Evolutionary conservation across 2,113 vertebrate species (phyloP).

Genomic region (Gobiocypris rarus): DNA sequence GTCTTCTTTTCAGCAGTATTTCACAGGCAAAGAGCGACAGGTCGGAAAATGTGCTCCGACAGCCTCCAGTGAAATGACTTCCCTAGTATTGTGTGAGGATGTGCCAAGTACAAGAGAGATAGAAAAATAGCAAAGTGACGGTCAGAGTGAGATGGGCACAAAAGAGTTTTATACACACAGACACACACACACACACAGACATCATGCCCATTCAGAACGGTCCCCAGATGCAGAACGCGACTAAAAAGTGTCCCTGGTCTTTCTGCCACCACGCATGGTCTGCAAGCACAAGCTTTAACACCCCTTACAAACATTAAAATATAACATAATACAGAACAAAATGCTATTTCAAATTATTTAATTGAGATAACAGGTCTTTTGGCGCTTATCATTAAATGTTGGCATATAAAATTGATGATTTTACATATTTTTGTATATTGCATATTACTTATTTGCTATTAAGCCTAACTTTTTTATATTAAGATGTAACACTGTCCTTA

Average conservation of each 20-base stretch:
- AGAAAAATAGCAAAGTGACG: not conserved
- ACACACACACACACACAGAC: not conserved
- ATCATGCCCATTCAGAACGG: not conserved
- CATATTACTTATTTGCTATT: not conserved
- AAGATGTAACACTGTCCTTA: not conserved
- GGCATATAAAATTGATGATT: not conserved
- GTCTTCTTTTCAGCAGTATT: constrained; percentile 30
- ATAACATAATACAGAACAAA: not conserved
- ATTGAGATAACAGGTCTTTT: not conserved
- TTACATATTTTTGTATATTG: not conserved
- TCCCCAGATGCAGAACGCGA: not conserved
- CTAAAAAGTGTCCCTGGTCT: not conserved
- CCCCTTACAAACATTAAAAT: not conserved
- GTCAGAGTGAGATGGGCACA: not conserved
- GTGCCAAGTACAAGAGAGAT: constrained; percentile 7
- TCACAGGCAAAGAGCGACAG: constrained; percentile 12
- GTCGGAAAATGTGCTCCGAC: constrained; percentile 28
- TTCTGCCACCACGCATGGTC: not conserved
- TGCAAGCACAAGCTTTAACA: not conserved
- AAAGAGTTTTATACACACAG: not conserved
- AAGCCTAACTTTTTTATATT: not conserved
- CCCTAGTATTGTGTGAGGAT: constrained; percentile 13
- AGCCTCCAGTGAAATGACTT: constrained; percentile 8
- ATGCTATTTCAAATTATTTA: not conserved
- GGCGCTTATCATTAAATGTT: not conserved